Percentiles rank a stretch among this genome's conserved stretches.
These are phyloP conservation scores for Chloropsis hardwickii DNA, from an alignment of 2,113 vertebrate genomes.

Conservation along the genomic window DNA sequence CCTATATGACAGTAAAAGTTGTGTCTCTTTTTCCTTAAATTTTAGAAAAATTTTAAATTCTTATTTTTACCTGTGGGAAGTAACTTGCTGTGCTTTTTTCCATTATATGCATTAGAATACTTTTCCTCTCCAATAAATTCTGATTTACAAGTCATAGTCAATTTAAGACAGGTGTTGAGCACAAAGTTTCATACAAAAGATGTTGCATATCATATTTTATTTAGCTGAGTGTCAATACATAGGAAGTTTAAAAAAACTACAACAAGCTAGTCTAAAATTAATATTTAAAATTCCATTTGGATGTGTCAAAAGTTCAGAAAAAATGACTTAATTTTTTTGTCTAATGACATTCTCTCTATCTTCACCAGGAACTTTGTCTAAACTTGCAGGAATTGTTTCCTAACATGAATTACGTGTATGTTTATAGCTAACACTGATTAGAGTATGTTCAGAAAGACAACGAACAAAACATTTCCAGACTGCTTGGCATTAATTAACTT, in stretches of 20 bases:
- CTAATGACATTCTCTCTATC: not conserved
- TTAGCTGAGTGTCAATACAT: not conserved
- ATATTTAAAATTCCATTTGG: not conserved
- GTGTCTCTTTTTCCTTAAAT: not conserved
- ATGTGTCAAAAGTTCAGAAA: not conserved
- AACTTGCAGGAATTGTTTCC: not conserved
- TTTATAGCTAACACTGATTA: not conserved
- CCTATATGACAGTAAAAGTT: not conserved
- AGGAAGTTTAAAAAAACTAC: not conserved
- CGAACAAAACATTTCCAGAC: not conserved
- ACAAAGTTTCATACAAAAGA: not conserved
- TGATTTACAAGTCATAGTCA: not conserved
- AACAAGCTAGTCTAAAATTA: not conserved
- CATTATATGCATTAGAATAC: not conserved
- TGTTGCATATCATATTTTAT: not conserved
- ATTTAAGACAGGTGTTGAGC: not conserved
- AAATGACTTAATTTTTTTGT: not conserved
- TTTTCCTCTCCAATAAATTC: not conserved
- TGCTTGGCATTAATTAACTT: not conserved
- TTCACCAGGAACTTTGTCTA: not conserved
- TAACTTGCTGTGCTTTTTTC: not conserved
- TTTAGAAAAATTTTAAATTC: rapidly evolving
- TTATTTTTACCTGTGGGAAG: not conserved
- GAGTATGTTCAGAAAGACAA: not conserved
- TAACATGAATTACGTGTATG: not conserved